Evolutionary conservation across 1,140 invertebrate genomes (phyloP).

Genomic region (Archivesica marissinica): DNA sequence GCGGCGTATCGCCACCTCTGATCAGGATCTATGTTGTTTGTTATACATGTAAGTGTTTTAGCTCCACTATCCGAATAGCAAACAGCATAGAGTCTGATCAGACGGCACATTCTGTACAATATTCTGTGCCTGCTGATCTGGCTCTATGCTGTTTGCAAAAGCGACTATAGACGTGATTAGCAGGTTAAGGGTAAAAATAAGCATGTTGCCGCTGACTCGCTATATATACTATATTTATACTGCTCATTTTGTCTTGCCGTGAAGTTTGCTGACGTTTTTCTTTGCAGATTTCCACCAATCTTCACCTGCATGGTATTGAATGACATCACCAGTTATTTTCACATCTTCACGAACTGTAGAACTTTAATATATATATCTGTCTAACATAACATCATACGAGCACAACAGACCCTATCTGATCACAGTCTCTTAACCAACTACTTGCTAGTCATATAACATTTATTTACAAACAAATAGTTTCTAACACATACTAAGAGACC

Average conservation of each 20-base stretch:
- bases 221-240: not conserved
- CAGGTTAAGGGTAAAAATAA: not conserved
- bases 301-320: slow-evolving; percentile 43
- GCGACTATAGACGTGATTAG: not conserved
- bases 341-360: not conserved
- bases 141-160: not conserved
- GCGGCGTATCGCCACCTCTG: too few relatives aligned
- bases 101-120: not conserved
- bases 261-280: slow-evolving; percentile 22
- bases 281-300: slow-evolving; percentile 23
- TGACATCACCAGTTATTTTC: not conserved
- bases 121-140: not conserved
- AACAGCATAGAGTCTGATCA: not conserved
- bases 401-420: not conserved
- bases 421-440: not conserved
- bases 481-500: not conserved
- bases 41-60: too few relatives aligned
- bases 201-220: not conserved
- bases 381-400: not conserved
- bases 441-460: not conserved
- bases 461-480: not conserved
- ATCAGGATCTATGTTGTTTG: too few relatives aligned
- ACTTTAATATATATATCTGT: not conserved
- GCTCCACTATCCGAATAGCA: not conserved
- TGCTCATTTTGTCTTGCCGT: slow-evolving; percentile 14